Percentiles rank a stretch among this genome's conserved stretches.
Conservation (phyloP, 2,888 invertebrate species). For the Ennomos fuscantarius region DNA sequence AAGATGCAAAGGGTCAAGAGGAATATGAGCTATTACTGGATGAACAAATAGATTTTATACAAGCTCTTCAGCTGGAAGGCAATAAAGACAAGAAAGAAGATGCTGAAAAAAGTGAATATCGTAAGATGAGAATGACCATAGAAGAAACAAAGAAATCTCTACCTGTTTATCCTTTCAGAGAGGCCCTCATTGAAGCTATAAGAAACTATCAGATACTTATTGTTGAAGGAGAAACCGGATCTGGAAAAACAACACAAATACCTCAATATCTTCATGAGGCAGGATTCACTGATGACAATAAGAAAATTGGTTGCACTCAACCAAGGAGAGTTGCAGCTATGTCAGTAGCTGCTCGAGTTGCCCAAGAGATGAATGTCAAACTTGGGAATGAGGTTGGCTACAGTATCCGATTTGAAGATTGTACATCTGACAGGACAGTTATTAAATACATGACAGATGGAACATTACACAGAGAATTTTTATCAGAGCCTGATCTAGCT, state of each 20-base stretch:
- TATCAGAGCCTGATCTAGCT: conserved; percentile 98
- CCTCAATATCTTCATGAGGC: conserved; percentile 99
- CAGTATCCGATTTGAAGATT: conserved; percentile 99
- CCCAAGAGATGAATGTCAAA: conserved; percentile 98
- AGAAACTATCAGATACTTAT: conserved; percentile 95
- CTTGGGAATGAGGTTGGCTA: conserved; percentile 96
- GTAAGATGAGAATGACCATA: conserved; percentile 90
- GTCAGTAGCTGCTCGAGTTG: conserved; percentile 99
- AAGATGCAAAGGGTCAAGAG: conserved; percentile 90
- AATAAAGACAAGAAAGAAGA: conserved; percentile 85
- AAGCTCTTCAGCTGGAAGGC: conserved; percentile 93
- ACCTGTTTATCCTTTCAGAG: conserved; percentile 96
- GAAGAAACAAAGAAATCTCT: conserved; percentile 96
- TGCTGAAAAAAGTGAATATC: conserved; percentile 87
- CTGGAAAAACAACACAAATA: conserved; percentile 99
- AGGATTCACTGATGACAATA: conserved; percentile 92
- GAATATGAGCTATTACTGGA: conserved; percentile 97
- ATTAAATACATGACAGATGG: conserved; percentile 99
- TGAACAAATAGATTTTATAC: conserved; percentile 99
- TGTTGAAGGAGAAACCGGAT: conserved; percentile 99
- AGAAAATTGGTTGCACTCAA: conserved; percentile 98
- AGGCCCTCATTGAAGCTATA: conserved; percentile 96
- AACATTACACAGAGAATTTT: conserved; percentile 97
- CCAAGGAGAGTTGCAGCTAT: conserved; percentile 99
- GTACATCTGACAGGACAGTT: conserved; percentile 98